Evolutionary conservation across 2,797 vertebrate genomes (phyloP), one percentile per base, ranked within the genome.

Genomic region (Tolypeutes matacus): DNA sequence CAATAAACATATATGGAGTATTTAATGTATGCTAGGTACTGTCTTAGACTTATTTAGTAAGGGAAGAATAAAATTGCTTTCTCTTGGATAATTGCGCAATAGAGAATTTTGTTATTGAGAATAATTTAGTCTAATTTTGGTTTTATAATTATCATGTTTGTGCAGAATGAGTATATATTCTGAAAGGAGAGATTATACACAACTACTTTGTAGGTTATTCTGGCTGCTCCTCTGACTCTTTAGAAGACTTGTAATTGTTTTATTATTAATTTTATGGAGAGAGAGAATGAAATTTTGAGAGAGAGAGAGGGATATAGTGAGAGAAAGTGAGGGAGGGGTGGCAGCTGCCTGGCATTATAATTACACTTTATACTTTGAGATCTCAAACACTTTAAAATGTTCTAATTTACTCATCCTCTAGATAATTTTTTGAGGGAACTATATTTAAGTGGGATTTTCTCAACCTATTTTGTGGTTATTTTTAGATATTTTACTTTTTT

Each of bases 401-500:
- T 83, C 31, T 58, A 9, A 58, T 88, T 39, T 88, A 88, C 27
- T 93, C 8, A 25, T 29, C 49, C 72, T 88, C 67, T 69, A 58
- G 56, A 23, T 88, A 88, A 51, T 93, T 65, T 15, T 73, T 20
- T 83, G n/a, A 76, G 31, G 27, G 10, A 82, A 36, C 18, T 82
- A 8, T 76, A 49, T 49, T 60, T 31, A 31, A 75, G 18, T 42
- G 46, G 15, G 14, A 49, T 77, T 15, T 77, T 86, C 27, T 67
- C 82, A 91, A 25, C 34, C 46, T 65, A 58, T 67, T 49, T 73
- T 84, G 29, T 69, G 31, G 17, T 78, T 78, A 58, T n/a, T 69
- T 89, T 78, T 89, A 62, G 78, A n/a, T 49, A 89, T 89, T 77
- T 92, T 42, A 46, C 36, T 62, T 64, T 89, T 82, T 82, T 64